phyloP scores from a whole-genome alignment of 2,888 invertebrate species.

The Caenorhabditis virilis region DNA sequence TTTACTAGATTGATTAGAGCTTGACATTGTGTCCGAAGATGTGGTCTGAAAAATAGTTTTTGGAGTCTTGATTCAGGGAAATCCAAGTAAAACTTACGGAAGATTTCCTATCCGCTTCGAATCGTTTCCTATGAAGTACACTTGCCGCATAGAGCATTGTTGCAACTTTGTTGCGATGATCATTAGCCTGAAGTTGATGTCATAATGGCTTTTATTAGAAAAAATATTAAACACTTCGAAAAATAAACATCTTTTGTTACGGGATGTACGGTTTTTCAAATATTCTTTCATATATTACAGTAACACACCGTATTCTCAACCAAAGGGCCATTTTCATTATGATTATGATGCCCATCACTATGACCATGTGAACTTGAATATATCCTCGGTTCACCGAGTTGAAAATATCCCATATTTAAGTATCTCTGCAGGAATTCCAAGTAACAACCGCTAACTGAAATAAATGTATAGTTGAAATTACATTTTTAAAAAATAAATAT shows the following conservation, averaged over 20 bases:
- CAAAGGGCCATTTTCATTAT: conserved; percentile 4
- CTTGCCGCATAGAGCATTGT: conserved; percentile 34
- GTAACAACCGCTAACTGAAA: conserved; percentile 59
- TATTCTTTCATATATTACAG: neutral
- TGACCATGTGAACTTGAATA: conserved; percentile 13
- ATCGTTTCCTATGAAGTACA: conserved; percentile 31
- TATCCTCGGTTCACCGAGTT: conserved; percentile 57
- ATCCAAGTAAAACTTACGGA: no score
- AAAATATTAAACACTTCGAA: neutral
- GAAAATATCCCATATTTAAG: conserved; percentile 64
- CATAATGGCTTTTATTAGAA: neutral
- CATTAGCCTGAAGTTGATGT: conserved; percentile 6
- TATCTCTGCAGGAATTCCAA: conserved; percentile 64
- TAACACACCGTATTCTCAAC: conserved; percentile 4
- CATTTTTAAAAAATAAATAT: neutral
- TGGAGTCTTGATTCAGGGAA: no score
- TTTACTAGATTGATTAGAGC: no score
- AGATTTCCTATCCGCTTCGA: conserved; percentile 11
- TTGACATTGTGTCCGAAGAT: neutral
- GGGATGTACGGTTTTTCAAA: neutral
- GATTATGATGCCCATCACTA: conserved; percentile 14
- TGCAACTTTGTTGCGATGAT: conserved; percentile 16
- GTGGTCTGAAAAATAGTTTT: neutral
- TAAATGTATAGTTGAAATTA: neutral
- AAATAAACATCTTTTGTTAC: no score